These are phyloP conservation scores for Macrophya alboannulata DNA, from an alignment of 2,888 invertebrate genomes.

Conservation along the genomic window DNA sequence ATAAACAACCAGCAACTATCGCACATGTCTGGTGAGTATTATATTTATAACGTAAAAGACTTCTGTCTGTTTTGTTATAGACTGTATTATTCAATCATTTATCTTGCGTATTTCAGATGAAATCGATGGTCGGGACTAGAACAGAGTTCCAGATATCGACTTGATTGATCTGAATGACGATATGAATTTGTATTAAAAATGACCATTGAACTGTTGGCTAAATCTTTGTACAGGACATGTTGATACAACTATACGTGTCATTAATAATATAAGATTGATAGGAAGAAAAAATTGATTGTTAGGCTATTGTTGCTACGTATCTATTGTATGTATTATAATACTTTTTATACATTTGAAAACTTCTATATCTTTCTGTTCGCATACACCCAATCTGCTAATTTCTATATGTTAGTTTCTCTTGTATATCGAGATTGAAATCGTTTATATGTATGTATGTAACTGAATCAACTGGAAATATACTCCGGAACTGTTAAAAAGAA, in stretches of 20 bases:
- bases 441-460: background rate
- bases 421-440: background rate
- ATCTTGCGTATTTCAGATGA: slow-evolving; percentile 13
- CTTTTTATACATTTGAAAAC: slow-evolving; percentile 23
- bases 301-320: background rate
- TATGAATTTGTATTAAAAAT: background rate
- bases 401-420: background rate
- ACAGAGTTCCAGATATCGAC: background rate
- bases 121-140: background rate
- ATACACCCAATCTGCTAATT: background rate
- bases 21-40: background rate
- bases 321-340: slow-evolving; percentile 6
- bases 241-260: slow-evolving; percentile 26
- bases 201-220: background rate
- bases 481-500: background rate
- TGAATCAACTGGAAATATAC: background rate
- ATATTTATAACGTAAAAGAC: background rate
- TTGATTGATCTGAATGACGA: background rate
- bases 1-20: background rate
- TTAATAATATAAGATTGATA: background rate
- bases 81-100: background rate
- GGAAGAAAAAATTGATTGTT: slow-evolving; percentile 2
- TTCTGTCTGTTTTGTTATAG: background rate
- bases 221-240: slow-evolving; percentile 44
- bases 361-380: background rate